Percentiles rank a stretch among this genome's conserved stretches.
These are phyloP conservation scores for Neosalanx taihuensis DNA, from an alignment of 2,797 vertebrate species.

Conservation along the genomic window DNA sequence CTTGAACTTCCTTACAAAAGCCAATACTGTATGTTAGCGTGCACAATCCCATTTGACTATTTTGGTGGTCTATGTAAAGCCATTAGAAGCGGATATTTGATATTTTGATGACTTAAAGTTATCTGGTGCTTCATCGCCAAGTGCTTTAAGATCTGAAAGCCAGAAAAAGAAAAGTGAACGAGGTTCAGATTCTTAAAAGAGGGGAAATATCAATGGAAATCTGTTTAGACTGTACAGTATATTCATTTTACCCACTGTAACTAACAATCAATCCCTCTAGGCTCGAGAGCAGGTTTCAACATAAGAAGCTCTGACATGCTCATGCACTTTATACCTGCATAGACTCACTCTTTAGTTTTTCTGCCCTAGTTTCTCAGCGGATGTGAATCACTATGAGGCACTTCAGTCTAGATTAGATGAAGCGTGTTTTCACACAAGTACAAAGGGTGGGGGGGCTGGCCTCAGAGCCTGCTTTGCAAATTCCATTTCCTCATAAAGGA, in stretches of 20 bases:
- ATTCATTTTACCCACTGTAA: slow-evolving; percentile 38
- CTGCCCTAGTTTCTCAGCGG: slow-evolving; percentile 25
- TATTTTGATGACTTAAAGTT: background rate
- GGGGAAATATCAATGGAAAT: slow-evolving; percentile 52
- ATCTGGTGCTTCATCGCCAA: slow-evolving; percentile 13
- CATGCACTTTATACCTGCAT: slow-evolving; percentile 30
- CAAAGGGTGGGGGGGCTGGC: slow-evolving; percentile 57
- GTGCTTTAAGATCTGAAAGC: slow-evolving; percentile 28
- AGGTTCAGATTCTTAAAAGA: slow-evolving; percentile 42
- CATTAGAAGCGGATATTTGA: background rate
- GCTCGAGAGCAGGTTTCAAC: slow-evolving; percentile 47
- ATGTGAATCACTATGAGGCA: slow-evolving; percentile 35
- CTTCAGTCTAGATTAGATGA: slow-evolving; percentile 41
- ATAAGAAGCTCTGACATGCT: slow-evolving; percentile 36
- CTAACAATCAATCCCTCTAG: slow-evolving; percentile 43
- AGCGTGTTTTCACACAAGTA: slow-evolving; percentile 58
- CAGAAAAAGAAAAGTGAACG: slow-evolving; percentile 26
- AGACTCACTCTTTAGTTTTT: background rate
- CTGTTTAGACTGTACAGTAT: slow-evolving; percentile 51
- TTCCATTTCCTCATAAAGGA: slow-evolving; percentile 72
- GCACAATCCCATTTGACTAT: background rate
- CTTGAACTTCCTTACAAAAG: background rate
- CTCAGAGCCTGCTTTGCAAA: slow-evolving; percentile 58
- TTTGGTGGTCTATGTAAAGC: background rate
- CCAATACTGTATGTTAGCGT: background rate